phyloP scores from a whole-genome alignment of 2,113 vertebrate genomes.

The Pomatorhinus ruficollis region DNA sequence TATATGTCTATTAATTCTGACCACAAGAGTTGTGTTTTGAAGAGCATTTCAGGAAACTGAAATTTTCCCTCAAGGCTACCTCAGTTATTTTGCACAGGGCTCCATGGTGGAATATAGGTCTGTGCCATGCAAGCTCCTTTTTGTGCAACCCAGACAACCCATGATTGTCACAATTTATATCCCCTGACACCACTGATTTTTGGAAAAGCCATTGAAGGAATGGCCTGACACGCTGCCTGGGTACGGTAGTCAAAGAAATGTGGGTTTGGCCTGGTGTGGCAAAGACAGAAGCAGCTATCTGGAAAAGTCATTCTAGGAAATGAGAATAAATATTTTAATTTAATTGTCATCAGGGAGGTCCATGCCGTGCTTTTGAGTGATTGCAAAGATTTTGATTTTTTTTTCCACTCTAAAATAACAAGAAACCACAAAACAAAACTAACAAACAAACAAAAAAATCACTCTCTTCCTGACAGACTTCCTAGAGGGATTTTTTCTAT shows the following conservation, averaged over 20 bases:
- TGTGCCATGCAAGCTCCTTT: not conserved
- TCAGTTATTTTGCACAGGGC: not conserved
- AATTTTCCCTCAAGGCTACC: not conserved
- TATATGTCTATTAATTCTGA: not conserved
- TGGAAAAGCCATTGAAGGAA: not conserved
- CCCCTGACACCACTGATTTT: not conserved
- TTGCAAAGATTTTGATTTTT: not conserved
- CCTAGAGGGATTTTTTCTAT: not conserved
- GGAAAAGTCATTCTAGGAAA: not conserved
- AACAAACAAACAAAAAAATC: not conserved
- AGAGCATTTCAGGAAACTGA: not conserved
- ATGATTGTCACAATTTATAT: not conserved
- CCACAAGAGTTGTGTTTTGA: not conserved
- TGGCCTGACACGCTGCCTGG: accelerated
- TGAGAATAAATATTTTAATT: not conserved
- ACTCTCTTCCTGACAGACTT: not conserved
- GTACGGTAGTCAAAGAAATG: not conserved
- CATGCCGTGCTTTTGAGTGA: not conserved
- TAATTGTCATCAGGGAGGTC: not conserved
- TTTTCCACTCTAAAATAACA: not conserved
- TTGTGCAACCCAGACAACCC: not conserved
- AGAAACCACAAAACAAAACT: not conserved
- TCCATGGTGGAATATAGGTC: not conserved
- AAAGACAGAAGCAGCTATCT: not conserved
- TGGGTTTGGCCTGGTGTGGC: not conserved